Evolutionary conservation across 2,113 vertebrate species (phyloP), one percentile per base, ranked within the genome.

Genomic region (Sebastes schlegelii): DNA sequence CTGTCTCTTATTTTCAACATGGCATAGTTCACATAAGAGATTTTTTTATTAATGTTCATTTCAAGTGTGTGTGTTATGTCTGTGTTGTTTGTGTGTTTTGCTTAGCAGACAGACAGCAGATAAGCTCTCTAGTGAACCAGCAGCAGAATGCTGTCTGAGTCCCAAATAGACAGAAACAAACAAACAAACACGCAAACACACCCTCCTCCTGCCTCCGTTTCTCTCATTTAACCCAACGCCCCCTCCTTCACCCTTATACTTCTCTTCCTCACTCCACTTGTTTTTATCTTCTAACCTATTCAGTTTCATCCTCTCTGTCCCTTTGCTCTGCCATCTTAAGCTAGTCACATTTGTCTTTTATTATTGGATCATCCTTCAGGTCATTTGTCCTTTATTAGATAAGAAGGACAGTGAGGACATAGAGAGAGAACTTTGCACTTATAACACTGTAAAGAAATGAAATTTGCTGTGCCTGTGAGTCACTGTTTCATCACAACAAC

Each of bases 291-390:
- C 80, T 62, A 21, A 14, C 43, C 1, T 1, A 12, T 74, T 57
- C 40, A 8, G 5, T 62, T 82, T 21, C 46, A 71, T 70, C 55
- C 13, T 54, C 79, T 72, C 43, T 26, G 51, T n/a, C 62, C 17
- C 57, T 55, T 73, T 65, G 12, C 70, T 75, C 49, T 74, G 54
- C 67, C 63, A 54, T 43, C 40, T 73, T 60, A 65, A 74, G 54
- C 52, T 63, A 23, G 10, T 85, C 64, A 67, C 64, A 74, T 86
- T 64, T 70, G 21, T 74, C 16, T 51, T 77, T 77, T 74, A 77
- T 81, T 86, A 84, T 84, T 84, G 64, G 46, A 88, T 88, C 77
- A 78, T 71, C 11, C 14, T 45, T 77, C 21, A 26, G 4, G 61
- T 16, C 34, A 46, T 82, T 71, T 84, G 9, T 2, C 1, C 46